phyloP scores from a whole-genome alignment of 2,113 vertebrate genomes.

The Heterotis niloticus region DNA sequence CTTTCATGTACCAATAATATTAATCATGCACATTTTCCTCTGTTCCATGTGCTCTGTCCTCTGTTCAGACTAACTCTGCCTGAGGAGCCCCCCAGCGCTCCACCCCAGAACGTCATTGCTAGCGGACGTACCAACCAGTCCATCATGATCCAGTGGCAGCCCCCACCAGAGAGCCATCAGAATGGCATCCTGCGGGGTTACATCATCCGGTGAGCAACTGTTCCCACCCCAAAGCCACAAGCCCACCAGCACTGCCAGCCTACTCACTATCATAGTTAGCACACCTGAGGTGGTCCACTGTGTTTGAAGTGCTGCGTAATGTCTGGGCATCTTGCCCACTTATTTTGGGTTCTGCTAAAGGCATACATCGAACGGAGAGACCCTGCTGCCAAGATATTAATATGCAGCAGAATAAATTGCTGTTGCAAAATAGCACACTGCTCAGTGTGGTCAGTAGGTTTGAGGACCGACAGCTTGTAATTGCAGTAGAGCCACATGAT shows the following conservation, averaged over 20 bases:
- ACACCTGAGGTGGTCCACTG: background rate
- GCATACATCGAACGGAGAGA: no score
- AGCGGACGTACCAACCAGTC: slow-evolving; percentile 95
- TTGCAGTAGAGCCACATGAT: no score
- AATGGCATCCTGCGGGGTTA: slow-evolving; percentile 90
- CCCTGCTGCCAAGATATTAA: no score
- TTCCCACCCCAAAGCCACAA: background rate
- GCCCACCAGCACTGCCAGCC: background rate
- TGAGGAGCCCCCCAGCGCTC: slow-evolving; percentile 86
- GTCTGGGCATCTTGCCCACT: background rate
- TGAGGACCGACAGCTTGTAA: no score
- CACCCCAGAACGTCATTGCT: slow-evolving; percentile 91
- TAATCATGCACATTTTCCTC: background rate
- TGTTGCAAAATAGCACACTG: no score
- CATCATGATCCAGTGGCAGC: slow-evolving; percentile 98
- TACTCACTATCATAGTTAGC: slow-evolving; percentile 4
- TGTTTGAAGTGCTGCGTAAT: background rate
- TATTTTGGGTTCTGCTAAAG: no score
- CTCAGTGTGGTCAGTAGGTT: no score
- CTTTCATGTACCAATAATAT: no score
- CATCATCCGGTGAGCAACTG: slow-evolving; percentile 74
- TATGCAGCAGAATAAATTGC: no score
- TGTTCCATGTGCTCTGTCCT: background rate
- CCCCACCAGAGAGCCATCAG: slow-evolving; percentile 89
- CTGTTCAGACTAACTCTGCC: slow-evolving; percentile 79